Evolutionary conservation across 2,888 invertebrate genomes (phyloP).

Genomic region (Oegoconia quadripuncta): DNA sequence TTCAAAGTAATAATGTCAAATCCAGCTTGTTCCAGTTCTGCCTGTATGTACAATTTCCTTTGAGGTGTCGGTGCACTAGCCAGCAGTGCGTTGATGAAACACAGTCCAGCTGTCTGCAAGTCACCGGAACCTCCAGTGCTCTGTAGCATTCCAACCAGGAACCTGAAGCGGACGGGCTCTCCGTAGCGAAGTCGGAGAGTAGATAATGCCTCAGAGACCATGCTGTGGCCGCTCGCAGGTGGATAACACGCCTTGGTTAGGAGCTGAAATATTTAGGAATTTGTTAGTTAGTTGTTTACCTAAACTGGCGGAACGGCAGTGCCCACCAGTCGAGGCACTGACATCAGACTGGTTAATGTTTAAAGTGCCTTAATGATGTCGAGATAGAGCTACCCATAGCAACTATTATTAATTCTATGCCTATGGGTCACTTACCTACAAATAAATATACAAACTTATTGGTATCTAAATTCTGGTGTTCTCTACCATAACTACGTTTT

Average conservation of each 20-base stretch:
- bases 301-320: no score
- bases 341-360: no score
- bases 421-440: no score
- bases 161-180: conserved; percentile 94
- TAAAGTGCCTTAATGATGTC: no score
- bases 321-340: no score
- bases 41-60: conserved; percentile 90
- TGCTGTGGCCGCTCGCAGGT: conserved; percentile 86
- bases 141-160: conserved; percentile 92
- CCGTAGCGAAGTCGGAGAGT: conserved; percentile 92
- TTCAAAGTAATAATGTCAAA: conserved; percentile 82
- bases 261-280: conserved; percentile 76
- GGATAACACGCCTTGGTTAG: conserved; percentile 90
- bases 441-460: no score
- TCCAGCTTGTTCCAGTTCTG: conserved; percentile 90
- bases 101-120: conserved; percentile 85
- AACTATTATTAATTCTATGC: no score
- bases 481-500: no score
- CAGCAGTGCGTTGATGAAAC: conserved; percentile 90
- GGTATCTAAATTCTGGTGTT: no score
- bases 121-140: conserved; percentile 87
- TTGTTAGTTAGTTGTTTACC: neutral
- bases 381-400: no score
- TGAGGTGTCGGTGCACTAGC: conserved; percentile 87
- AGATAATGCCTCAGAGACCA: conserved; percentile 94